Conservation (phyloP, 2,113 vertebrate species). For the Tympanuchus pallidicinctus region DNA sequence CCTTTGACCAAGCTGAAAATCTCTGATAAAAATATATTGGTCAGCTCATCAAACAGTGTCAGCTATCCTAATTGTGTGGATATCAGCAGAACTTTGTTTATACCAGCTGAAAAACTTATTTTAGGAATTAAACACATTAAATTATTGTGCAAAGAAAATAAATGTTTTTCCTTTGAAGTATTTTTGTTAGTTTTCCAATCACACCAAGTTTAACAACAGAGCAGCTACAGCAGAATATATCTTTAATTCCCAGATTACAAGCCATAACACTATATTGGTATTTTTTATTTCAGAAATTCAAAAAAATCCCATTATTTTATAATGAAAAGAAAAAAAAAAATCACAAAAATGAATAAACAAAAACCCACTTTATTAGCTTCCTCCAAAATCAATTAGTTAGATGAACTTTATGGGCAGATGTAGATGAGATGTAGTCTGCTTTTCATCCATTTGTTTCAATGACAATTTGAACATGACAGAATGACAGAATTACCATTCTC, state of each 20-base stretch:
- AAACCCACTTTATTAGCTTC: background rate
- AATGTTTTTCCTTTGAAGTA: background rate
- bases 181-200: background rate
- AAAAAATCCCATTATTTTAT: background rate
- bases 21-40: background rate
- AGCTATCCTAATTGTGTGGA: background rate
- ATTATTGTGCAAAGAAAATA: background rate
- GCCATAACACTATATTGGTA: background rate
- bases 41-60: background rate
- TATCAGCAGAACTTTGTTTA: background rate
- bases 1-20: background rate
- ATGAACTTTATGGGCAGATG: background rate
- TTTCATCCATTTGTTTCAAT: background rate
- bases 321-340: background rate
- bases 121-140: background rate
- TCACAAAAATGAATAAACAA: too few relatives aligned
- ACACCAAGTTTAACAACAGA: background rate
- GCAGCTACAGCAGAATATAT: background rate
- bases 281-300: background rate
- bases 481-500: background rate
- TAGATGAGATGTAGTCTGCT: background rate
- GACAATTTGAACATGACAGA: background rate
- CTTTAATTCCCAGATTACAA: background rate
- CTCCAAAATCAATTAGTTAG: background rate
- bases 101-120: background rate